phyloP scores from a whole-genome alignment of 2,113 vertebrate genomes.

The Upupa epops region DNA sequence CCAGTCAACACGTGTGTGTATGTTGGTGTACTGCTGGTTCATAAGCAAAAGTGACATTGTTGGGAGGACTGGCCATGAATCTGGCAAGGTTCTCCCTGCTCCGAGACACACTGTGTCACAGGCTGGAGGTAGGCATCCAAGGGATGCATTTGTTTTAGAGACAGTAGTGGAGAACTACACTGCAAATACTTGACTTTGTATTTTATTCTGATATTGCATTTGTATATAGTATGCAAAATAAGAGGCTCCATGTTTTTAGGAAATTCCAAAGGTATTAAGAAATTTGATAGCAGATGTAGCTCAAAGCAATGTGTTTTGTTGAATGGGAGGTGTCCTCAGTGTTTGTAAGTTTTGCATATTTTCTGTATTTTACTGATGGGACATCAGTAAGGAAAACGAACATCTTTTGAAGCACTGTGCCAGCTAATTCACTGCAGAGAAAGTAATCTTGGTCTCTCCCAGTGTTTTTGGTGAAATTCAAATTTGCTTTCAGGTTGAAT shows the following conservation, averaged over 20 bases:
- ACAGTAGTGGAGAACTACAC: background rate
- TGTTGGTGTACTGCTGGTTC: background rate
- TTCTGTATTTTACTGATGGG: background rate
- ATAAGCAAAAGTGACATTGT: background rate
- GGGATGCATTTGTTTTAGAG: background rate
- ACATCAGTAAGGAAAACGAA: background rate
- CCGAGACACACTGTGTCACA: fast-evolving
- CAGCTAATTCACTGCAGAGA: background rate
- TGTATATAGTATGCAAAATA: background rate
- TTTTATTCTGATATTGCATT: background rate
- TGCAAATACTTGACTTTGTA: background rate
- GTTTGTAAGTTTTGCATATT: background rate
- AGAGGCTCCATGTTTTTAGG: background rate
- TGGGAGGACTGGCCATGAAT: background rate
- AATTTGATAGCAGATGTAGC: background rate
- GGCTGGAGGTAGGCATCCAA: background rate
- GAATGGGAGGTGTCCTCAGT: background rate
- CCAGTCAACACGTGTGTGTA: background rate
- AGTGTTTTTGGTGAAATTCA: background rate
- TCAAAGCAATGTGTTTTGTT: background rate
- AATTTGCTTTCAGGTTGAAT: background rate
- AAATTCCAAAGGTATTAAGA: background rate
- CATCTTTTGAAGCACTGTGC: background rate
- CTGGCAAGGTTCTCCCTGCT: background rate
- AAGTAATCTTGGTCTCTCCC: background rate